A percentile compares a stretch with the other conserved stretches of the same genome.
Evolutionary conservation across 2,797 vertebrate species (phyloP).

Genomic region (Propithecus perrieri): DNA sequence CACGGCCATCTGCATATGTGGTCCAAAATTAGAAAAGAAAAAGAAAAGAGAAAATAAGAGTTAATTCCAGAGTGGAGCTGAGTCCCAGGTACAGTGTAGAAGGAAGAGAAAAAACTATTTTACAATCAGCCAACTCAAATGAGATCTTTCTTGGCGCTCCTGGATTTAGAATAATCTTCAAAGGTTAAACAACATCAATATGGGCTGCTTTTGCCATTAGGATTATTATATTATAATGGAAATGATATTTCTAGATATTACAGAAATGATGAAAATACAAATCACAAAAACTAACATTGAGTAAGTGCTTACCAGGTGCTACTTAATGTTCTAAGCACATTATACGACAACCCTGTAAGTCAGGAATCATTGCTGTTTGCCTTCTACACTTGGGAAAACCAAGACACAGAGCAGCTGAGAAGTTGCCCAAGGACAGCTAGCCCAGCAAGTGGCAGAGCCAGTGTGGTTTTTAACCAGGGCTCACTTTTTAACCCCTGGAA

Average conservation of each 20-base stretch:
- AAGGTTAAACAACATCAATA: neutral
- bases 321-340: neutral
- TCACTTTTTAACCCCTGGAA: neutral
- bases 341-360: rapidly evolving
- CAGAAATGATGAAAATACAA: neutral
- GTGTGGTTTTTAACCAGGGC: neutral
- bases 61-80: neutral
- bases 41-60: neutral
- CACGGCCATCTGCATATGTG: neutral
- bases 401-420: neutral
- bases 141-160: neutral
- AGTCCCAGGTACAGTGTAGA: neutral
- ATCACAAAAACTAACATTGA: neutral
- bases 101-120: neutral
- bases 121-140: neutral
- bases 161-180: neutral
- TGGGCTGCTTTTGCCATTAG: neutral
- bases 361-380: neutral
- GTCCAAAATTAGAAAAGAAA: neutral
- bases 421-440: neutral
- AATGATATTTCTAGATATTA: neutral
- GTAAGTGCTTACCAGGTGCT: neutral
- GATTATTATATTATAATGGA: neutral
- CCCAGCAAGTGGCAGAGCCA: neutral
- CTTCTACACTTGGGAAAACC: neutral